phyloP scores from a whole-genome alignment of 2,888 invertebrate species.

The Arenicola marina region DNA sequence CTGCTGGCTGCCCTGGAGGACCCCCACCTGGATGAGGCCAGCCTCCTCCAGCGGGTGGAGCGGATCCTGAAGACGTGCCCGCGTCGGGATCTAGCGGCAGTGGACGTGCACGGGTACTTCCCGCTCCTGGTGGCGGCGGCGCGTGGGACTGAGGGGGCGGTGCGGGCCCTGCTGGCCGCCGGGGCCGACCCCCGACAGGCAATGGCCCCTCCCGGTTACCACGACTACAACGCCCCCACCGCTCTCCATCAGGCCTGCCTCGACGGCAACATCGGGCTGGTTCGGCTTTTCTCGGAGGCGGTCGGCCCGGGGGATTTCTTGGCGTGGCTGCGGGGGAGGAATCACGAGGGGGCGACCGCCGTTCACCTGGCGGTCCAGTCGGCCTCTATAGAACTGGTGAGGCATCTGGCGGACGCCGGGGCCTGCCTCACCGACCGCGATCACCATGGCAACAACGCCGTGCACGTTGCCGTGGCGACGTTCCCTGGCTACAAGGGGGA shows the following conservation, averaged over 20 bases:
- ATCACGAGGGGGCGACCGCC: conserved; percentile 2
- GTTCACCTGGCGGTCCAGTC: conserved; percentile 14
- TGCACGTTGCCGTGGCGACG: neutral
- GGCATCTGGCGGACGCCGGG: neutral
- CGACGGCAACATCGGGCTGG: conserved; percentile 6
- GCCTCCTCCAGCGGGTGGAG: conserved; percentile 6
- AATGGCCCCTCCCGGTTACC: neutral
- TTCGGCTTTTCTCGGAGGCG: neutral
- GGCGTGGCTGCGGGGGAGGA: neutral
- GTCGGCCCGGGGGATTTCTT: neutral
- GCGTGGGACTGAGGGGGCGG: conserved; percentile 3
- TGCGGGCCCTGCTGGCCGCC: neutral
- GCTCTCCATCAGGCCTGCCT: conserved; percentile 12
- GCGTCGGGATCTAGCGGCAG: too few relatives aligned
- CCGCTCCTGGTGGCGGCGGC: conserved; percentile 4
- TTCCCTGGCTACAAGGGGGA: too few relatives aligned
- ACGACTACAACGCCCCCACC: neutral
- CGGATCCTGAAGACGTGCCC: too few relatives aligned
- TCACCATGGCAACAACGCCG: neutral
- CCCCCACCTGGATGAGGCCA: neutral
- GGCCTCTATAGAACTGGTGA: neutral
- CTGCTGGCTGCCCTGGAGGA: neutral
- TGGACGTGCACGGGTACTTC: conserved; percentile 1
- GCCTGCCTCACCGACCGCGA: neutral
- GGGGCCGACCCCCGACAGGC: neutral